Evolutionary conservation across 2,797 vertebrate species (phyloP).

Genomic region (Betta splendens): DNA sequence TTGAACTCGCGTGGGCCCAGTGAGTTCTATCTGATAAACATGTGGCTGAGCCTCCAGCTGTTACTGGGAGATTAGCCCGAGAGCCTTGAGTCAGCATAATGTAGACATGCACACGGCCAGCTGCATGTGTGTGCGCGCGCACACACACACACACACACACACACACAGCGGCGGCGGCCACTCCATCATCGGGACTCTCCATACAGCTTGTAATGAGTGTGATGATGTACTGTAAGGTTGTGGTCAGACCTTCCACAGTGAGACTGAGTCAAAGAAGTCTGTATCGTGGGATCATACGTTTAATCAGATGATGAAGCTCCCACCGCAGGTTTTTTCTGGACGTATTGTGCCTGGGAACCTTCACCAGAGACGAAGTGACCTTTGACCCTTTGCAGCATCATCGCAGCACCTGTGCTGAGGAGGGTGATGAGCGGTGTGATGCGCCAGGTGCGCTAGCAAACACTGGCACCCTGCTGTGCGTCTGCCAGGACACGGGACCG

Average conservation of each 20-base stretch:
- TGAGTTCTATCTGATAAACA: conserved; percentile 61
- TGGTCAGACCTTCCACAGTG: conserved; percentile 15
- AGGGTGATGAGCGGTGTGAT: conserved; percentile 71
- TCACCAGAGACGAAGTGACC: conserved; percentile 26
- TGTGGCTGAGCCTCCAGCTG: conserved; percentile 70
- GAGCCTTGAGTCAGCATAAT: conserved; percentile 62
- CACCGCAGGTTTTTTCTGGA: conserved; percentile 14
- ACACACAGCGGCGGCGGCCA: conserved; percentile 26
- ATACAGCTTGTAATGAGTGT: conserved; percentile 44
- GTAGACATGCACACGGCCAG: conserved; percentile 21
- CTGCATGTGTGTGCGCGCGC: conserved; percentile 16
- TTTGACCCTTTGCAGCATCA: conserved; percentile 43
- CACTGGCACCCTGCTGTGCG: conserved; percentile 54
- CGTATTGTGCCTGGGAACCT: conserved; percentile 22
- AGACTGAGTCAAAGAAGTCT: neutral
- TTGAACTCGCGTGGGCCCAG: conserved; percentile 53
- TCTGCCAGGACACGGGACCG: conserved; percentile 65
- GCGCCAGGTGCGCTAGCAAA: conserved; percentile 72
- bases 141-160: conserved; percentile 11
- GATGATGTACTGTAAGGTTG: conserved; percentile 48
- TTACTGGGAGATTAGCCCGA: conserved; percentile 53
- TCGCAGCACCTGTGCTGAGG: conserved; percentile 60
- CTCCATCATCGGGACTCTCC: conserved; percentile 44
- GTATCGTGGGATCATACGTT: neutral
- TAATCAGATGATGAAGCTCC: neutral